Base-by-base conservation (phyloP, 2,888 invertebrate genomes). In the Drosophila borborema region DNA sequence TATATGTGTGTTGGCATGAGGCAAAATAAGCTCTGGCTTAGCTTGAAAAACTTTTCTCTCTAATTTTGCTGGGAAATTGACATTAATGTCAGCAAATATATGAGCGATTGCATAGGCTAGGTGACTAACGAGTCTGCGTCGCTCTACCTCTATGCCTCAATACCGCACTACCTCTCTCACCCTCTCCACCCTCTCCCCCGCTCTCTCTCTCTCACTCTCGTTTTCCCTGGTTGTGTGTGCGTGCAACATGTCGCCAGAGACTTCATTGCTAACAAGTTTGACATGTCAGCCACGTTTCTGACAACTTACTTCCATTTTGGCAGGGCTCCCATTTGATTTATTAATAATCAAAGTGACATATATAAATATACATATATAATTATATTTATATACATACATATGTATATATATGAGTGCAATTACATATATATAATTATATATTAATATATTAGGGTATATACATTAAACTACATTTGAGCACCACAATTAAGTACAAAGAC, bases 301-400 rank as follows among this genome's bases (percentile, higher is more conserved):
- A 81, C 88, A 86, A 80, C 78, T 82, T 72, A 64, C 70, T 71
- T 77, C 65, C 74, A 76, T 79, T 86, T 70, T 71, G 46, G 63
- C 53, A 64, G 61, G 70, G 55, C 68, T 72, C 51, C 66, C 70
- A 64, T 81, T 82, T 83, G 78, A 84, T 86, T 88, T 84, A 88
- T 83, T 82, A 81, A 83, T 81, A 84, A 75, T 56, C 71, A 78
- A 69, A 74, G 72, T 79, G 86, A 67, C 74, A 56, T 63, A 48
- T 38, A 70, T 14, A 46, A 5, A 46, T 3, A 58, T 14, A 56
- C 9, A 48, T 40, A 38, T 28, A 23, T n/a, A 48, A 28, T n/a
- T 36, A 34, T 2, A 43, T 18, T 10, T 34, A 18, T 18, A 28
- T 49, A 51, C 18, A 7, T 20, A 45, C 1, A 34, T 34, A 9